These are phyloP conservation scores for Pseudopleuronectes americanus DNA, from an alignment of 2,797 vertebrate genomes.

Conservation along the genomic window DNA sequence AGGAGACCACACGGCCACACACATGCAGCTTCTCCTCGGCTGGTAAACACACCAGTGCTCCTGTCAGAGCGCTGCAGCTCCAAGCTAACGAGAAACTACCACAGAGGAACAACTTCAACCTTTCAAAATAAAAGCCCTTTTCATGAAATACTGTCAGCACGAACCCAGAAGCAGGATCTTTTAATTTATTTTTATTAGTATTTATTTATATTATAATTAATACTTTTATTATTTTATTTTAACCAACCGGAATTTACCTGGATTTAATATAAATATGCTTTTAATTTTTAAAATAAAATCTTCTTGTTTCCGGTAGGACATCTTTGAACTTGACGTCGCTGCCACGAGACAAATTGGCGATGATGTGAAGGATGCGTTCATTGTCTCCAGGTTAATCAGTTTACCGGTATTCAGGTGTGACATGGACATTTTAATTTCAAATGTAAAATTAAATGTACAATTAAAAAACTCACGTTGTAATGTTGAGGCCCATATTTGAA, in stretches of 20 bases:
- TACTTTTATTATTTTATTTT: neutral
- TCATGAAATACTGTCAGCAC: too few relatives aligned
- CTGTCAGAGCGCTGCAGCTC: too few relatives aligned
- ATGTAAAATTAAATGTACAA: neutral
- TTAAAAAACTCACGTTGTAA: neutral
- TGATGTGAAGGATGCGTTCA: neutral
- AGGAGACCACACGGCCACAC: neutral
- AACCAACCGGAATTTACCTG: too few relatives aligned
- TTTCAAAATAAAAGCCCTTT: too few relatives aligned
- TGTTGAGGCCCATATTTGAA: too few relatives aligned
- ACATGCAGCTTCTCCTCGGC: neutral
- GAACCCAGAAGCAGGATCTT: too few relatives aligned
- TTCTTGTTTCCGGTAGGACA: neutral
- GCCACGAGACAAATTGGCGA: slow-evolving; percentile 11
- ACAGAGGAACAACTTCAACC: too few relatives aligned
- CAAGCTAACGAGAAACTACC: too few relatives aligned
- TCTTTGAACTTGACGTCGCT: neutral
- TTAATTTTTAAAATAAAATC: neutral
- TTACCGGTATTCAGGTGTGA: neutral
- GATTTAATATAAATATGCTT: neutral
- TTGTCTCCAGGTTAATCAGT: neutral
- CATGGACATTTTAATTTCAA: neutral
- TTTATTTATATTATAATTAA: neutral
- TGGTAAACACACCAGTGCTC: neutral
- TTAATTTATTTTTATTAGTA: too few relatives aligned